Base-by-base conservation (phyloP, 1,140 invertebrate genomes). In the Lordiphosa collinella region DNA sequence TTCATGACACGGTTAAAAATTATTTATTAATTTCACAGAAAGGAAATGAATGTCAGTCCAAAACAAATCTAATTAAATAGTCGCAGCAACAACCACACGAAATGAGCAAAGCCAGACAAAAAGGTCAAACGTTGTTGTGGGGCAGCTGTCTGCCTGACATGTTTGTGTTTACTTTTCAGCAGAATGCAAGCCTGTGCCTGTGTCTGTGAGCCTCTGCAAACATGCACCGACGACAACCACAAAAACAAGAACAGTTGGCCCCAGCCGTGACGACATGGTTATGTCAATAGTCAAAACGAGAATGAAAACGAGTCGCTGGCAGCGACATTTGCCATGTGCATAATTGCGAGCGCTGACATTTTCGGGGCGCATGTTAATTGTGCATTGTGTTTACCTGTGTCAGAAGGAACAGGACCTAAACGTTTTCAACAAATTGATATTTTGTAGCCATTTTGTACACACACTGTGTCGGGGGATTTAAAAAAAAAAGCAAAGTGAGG, bases 21-120 rank as follows among this genome's bases (percentile, higher is more conserved):
- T 50, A 44, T 51, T 70, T 60, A 75, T 75, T 80, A 75, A 82
- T 66, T 70, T 44, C 64, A 41, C 14, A 31, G 22, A 51, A 44
- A 57, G 40, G 44, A 12, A 52, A 53, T 22, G 13, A 32, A 36
- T 11, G 31, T 14, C 43, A 43, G 31, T 6, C 6, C 32, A 54
- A 56, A 51, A 14, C 40, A 32, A 56, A 34, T 29, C 36, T 18
- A 47, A 46, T 48, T 56, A 36, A 7, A 13, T 32, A 13, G 12
- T 16, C 4, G 31, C 1, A 8, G 29, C 11, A 47, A 22, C 11
- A 31, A n/a, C n/a, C n/a, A 8, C 9, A 12, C 2, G 8, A 25
- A 6, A 29, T n/a, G 12, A 9, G 31, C 8, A 49, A 54, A 49
- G 12, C 41, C 22, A 32, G 9, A 38, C 25, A 31, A 57, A 16